These are phyloP conservation scores for Alfaro cultratus DNA, from an alignment of 2,797 vertebrate species.

Conservation along the genomic window DNA sequence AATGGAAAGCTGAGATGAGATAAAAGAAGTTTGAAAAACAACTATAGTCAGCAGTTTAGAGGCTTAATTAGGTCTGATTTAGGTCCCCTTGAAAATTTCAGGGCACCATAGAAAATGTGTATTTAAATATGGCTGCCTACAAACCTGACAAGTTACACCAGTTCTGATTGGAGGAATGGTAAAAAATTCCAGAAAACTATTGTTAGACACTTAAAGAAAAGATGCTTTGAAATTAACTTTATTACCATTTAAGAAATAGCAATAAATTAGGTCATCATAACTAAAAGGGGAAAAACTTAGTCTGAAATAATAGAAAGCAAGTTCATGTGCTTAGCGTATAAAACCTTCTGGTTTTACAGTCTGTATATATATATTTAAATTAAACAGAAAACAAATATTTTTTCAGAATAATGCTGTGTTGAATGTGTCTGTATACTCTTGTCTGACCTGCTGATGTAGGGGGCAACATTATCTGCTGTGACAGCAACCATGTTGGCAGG, in stretches of 20 bases:
- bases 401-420: not conserved
- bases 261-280: not conserved
- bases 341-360: not conserved
- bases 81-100: not conserved
- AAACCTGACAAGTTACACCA: not conserved
- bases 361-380: not conserved
- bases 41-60: not conserved
- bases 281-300: not conserved
- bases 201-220: no score
- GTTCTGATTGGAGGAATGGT: not conserved
- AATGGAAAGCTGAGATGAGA: not conserved
- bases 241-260: not conserved
- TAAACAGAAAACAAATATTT: not conserved
- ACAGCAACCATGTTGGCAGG: slow-evolving; percentile 86
- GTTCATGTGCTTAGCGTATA: not conserved
- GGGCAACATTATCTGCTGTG: slow-evolving; percentile 81
- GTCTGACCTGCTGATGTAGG: slow-evolving; percentile 88
- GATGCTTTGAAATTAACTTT: not conserved
- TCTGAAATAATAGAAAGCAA: not conserved
- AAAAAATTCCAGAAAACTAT: no score
- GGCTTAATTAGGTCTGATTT: not conserved
- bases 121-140: not conserved
- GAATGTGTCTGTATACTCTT: not conserved
- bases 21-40: not conserved
- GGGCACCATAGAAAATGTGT: not conserved